These are phyloP conservation scores for Myotis davidii DNA, from an alignment of 2,113 vertebrate genomes.

Conservation along the genomic window DNA sequence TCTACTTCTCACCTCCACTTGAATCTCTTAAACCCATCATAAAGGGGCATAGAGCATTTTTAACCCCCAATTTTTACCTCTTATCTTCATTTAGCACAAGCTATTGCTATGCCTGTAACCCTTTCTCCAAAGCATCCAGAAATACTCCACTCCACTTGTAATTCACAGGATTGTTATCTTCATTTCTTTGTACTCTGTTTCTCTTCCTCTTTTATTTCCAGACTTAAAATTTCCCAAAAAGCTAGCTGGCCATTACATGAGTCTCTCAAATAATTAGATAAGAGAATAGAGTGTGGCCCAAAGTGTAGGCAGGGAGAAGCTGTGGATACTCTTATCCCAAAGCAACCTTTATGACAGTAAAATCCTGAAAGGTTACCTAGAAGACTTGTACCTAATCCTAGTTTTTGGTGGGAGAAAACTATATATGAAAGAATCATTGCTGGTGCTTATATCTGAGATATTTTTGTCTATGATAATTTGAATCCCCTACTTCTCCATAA, in stretches of 20 bases:
- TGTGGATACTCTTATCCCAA: neutral
- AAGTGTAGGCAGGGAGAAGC: neutral
- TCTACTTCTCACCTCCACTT: neutral
- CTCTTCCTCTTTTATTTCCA: neutral
- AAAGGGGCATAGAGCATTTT: neutral
- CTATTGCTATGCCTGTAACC: neutral
- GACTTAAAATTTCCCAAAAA: neutral
- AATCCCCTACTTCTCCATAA: neutral
- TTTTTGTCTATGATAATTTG: neutral
- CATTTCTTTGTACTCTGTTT: neutral
- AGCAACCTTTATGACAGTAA: neutral
- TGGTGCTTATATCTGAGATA: neutral
- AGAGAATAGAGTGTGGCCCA: neutral
- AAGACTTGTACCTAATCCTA: neutral
- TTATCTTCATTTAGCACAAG: neutral
- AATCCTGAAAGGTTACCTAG: slow-evolving; percentile 4
- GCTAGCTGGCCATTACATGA: neutral
- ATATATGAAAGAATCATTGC: neutral
- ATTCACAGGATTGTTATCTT: neutral
- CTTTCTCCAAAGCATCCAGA: neutral
- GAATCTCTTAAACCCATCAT: neutral
- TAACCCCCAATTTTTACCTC: neutral
- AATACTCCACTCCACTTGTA: neutral
- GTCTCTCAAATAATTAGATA: neutral
- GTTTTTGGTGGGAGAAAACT: neutral